A percentile compares a stretch with the other conserved stretches of the same genome.
phyloP scores from a whole-genome alignment of 37 sponge, comb jelly and placozoan species.

The Crambe crambe region DNA sequence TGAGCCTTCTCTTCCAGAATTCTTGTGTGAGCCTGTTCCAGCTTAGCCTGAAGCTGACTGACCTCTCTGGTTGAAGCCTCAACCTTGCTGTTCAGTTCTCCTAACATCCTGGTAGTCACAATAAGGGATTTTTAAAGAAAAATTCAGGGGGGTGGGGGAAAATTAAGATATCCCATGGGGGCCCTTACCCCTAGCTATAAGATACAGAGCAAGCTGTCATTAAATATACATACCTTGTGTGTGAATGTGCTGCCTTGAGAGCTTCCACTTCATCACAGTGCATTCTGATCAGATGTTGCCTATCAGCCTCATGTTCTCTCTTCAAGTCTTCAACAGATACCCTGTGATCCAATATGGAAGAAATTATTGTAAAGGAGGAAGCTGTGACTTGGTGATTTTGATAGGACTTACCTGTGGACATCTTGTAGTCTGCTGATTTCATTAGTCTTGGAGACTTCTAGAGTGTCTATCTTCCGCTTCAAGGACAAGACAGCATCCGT shows the following conservation, averaged over 20 bases:
- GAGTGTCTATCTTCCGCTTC: constrained; percentile 48
- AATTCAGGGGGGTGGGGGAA: not conserved
- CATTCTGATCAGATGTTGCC: constrained; percentile 52
- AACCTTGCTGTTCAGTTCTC: constrained; percentile 69
- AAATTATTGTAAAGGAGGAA: no score
- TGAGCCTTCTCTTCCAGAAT: constrained; percentile 53
- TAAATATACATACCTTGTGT: constrained; percentile 85
- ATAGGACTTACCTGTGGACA: constrained; percentile 31
- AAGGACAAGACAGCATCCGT: constrained; percentile 28
- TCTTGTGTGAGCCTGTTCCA: constrained; percentile 47
- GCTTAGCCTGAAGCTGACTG: constrained; percentile 52
- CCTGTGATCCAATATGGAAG: not conserved
- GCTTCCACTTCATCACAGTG: constrained; percentile 75
- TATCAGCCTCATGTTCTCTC: constrained; percentile 68
- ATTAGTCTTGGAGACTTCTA: constrained; percentile 48
- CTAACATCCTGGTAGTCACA: constrained; percentile 61
- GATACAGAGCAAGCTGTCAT: no score
- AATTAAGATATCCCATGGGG: not conserved
- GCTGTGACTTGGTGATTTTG: not conserved
- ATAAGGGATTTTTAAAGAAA: no score
- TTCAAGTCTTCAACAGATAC: constrained; percentile 56
- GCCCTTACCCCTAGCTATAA: no score
- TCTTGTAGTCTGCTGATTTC: constrained; percentile 60
- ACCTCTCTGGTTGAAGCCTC: constrained; percentile 59
- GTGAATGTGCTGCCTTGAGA: constrained; percentile 65